Percentiles rank a stretch among this genome's conserved stretches.
Evolutionary conservation across 1,140 invertebrate species (phyloP).

Genomic region (Anthonomus grandis): DNA sequence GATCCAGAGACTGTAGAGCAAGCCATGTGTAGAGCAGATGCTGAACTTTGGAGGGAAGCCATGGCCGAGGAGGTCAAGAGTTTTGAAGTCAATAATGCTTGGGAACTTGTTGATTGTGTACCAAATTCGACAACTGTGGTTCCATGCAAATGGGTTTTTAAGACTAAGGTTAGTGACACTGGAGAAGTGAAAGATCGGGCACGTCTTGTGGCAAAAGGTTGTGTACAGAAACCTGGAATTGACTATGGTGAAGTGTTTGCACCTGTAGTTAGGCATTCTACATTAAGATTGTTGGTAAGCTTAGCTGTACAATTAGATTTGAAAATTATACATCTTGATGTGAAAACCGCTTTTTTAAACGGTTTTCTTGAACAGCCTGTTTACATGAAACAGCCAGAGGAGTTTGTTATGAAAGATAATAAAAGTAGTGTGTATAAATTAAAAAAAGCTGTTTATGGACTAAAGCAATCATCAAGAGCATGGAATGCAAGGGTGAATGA

Average conservation of each 20-base stretch:
- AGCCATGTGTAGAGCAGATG: constrained; percentile 32
- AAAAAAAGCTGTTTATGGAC: too few relatives aligned
- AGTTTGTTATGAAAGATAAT: constrained; percentile 31
- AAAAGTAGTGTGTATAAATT: constrained; percentile 38
- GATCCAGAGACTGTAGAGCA: constrained; percentile 25
- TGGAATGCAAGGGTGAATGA: constrained; percentile 38
- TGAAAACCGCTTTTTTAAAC: constrained; percentile 48
- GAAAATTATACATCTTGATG: constrained; percentile 40
- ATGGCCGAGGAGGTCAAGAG: constrained; percentile 38
- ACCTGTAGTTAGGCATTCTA: constrained; percentile 32
- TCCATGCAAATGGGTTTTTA: constrained; percentile 46
- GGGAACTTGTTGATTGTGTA: constrained; percentile 41
- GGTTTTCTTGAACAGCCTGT: constrained; percentile 37
- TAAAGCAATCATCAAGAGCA: constrained; percentile 30
- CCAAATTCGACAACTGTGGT: constrained; percentile 39
- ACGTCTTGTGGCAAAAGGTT: too few relatives aligned
- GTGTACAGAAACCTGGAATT: constrained; percentile 17
- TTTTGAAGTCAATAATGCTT: constrained; percentile 42
- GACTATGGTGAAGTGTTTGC: constrained; percentile 29
- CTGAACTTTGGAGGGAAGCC: constrained; percentile 36
- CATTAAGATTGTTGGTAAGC: constrained; percentile 33
- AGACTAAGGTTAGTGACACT: constrained; percentile 36
- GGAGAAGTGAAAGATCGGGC: constrained; percentile 33
- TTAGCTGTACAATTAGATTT: constrained; percentile 35
- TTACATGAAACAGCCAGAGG: constrained; percentile 41